A percentile compares a stretch with the other conserved stretches of the same genome.
phyloP scores from a whole-genome alignment of 2,888 invertebrate species.

The Drosophila siamana region DNA sequence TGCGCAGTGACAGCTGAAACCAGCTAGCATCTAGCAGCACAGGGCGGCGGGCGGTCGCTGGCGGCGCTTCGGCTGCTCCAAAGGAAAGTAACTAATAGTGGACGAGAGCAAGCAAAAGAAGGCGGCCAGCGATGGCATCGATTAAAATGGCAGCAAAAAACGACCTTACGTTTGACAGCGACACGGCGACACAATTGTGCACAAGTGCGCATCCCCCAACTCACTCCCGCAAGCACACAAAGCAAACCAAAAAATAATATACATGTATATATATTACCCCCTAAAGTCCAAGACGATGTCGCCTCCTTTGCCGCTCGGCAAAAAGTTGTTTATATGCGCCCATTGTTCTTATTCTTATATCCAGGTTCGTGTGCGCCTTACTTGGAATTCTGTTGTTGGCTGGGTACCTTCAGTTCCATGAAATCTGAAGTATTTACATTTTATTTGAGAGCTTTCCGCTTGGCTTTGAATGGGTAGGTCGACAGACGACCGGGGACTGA shows the following conservation, averaged over 20 bases:
- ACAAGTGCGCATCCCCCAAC: conserved; percentile 29
- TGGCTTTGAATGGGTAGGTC: conserved; percentile 17
- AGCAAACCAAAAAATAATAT: neutral
- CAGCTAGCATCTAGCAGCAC: conserved; percentile 9
- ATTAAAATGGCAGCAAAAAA: conserved; percentile 56
- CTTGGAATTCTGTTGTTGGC: conserved; percentile 60
- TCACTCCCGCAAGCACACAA: neutral
- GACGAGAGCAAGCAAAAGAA: conserved; percentile 45
- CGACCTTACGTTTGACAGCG: conserved; percentile 58
- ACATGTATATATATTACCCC: neutral
- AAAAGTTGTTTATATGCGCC: conserved; percentile 48
- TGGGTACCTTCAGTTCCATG: conserved; percentile 62
- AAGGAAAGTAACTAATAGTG: conserved; percentile 65
- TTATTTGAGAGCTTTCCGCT: conserved; percentile 54
- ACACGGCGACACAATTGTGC: conserved; percentile 65
- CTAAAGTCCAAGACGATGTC: neutral
- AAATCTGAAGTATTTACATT: conserved; percentile 76
- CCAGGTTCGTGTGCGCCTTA: conserved; percentile 50
- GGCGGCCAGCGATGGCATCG: conserved; percentile 60
- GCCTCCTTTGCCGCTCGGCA: conserved; percentile 1
- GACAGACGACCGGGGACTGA: neutral
- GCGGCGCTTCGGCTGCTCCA: conserved; percentile 19
- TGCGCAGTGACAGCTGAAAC: conserved; percentile 52
- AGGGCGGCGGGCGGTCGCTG: conserved; percentile 18
- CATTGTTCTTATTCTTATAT: conserved; percentile 56